Evolutionary conservation across 1,140 invertebrate genomes (phyloP).

Genomic region (Zaprionus davidi): DNA sequence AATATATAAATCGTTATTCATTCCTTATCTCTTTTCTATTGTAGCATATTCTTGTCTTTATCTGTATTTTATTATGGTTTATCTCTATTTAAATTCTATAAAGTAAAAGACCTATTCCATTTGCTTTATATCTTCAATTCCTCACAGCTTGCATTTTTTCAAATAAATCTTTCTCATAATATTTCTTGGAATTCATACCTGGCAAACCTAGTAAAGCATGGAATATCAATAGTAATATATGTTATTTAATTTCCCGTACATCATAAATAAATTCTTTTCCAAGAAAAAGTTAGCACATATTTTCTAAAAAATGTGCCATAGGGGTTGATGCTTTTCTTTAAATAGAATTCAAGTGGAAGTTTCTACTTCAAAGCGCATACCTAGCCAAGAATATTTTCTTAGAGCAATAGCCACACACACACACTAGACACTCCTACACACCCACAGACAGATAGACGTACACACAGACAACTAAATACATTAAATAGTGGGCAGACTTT

Average conservation of each 20-base stretch:
- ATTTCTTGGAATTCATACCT: background rate
- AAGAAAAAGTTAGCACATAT: background rate
- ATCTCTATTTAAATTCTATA: too few species aligned
- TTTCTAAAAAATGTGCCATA: background rate
- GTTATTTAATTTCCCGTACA: background rate
- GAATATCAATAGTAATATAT: background rate
- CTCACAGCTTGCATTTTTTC: too few species aligned
- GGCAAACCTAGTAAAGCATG: background rate
- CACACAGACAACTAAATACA: slow-evolving; percentile 5
- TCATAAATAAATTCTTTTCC: slow-evolving; percentile 3
- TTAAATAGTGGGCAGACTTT: slow-evolving; percentile 21
- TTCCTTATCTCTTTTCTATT: too few species aligned
- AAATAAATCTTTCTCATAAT: background rate
- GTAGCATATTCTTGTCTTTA: too few species aligned
- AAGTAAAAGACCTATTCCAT: too few species aligned
- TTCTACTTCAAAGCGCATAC: slow-evolving; percentile 34
- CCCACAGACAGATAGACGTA: background rate
- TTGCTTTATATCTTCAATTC: too few species aligned
- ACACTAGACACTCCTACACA: background rate
- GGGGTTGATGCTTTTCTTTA: background rate
- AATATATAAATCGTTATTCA: too few species aligned
- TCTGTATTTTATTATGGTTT: too few species aligned
- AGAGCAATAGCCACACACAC: background rate
- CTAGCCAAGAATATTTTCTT: slow-evolving; percentile 28
- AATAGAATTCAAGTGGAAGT: slow-evolving; percentile 1